Conservation (phyloP, 2,113 vertebrate genomes). For the Lota lota region DNA sequence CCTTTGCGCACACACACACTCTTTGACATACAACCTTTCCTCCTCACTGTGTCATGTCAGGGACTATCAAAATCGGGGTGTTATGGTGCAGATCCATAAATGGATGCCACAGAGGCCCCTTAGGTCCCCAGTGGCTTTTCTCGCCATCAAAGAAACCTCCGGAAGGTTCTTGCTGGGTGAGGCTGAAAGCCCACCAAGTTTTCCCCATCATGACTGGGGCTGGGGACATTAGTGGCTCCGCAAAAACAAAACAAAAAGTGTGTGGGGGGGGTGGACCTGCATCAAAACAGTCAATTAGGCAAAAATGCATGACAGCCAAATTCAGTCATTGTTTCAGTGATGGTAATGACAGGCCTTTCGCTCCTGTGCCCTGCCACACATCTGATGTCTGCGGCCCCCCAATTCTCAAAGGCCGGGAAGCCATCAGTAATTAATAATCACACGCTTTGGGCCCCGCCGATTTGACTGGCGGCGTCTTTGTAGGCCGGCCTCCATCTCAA, state of each 20-base stretch:
- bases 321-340: constrained; percentile 71
- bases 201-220: constrained; percentile 46
- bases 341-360: constrained; percentile 65
- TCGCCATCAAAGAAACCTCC: constrained; percentile 71
- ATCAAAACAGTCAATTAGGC: constrained; percentile 75
- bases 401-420: constrained; percentile 60
- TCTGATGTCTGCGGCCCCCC: constrained; percentile 57
- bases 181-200: constrained; percentile 68
- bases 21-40: constrained; percentile 49
- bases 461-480: constrained; percentile 53
- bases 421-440: constrained; percentile 69
- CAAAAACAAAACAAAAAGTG: constrained; percentile 46
- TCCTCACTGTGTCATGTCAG: constrained; percentile 49
- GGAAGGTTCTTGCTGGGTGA: constrained; percentile 72
- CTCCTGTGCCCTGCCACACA: constrained; percentile 50
- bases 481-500: constrained; percentile 29
- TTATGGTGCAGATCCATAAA: constrained; percentile 61
- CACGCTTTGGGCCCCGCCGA: constrained; percentile 50
- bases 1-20: constrained; percentile 33
- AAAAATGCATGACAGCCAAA: constrained; percentile 77
- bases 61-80: constrained; percentile 50
- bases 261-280: constrained; percentile 33
- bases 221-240: constrained; percentile 45
- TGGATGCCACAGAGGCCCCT: constrained; percentile 62
- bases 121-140: constrained; percentile 60